These are phyloP conservation scores for Heteractis magnifica DNA, from an alignment of 92 coral and sea anemone species.

Conservation along the genomic window DNA sequence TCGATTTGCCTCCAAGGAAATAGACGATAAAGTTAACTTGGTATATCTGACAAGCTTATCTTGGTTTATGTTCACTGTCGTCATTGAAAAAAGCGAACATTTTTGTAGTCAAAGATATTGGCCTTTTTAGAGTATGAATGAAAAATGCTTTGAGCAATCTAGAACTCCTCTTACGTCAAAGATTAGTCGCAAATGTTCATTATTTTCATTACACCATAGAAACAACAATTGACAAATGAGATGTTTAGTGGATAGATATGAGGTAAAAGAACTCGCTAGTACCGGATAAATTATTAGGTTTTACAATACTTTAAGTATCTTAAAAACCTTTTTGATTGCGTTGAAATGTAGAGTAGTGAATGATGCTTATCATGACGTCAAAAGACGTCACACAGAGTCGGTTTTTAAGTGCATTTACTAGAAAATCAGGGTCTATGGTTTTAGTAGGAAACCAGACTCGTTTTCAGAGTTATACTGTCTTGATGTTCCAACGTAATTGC, in stretches of 20 bases:
- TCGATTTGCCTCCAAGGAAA: not conserved
- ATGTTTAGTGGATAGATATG: no score
- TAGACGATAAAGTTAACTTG: not conserved
- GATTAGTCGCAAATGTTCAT: not conserved
- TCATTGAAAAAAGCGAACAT: not conserved
- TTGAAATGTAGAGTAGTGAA: not conserved
- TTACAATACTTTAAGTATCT: not conserved
- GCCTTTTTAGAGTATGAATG: not conserved
- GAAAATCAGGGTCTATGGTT: not conserved
- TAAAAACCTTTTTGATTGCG: not conserved
- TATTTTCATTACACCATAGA: not conserved
- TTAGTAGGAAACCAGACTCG: not conserved
- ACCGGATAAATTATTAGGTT: not conserved
- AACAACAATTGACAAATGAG: not conserved
- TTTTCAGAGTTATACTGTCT: not conserved
- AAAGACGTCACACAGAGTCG: not conserved
- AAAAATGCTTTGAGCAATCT: not conserved
- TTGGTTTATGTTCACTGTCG: not conserved
- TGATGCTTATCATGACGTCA: not conserved
- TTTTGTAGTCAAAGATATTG: not conserved
- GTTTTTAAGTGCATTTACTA: not conserved
- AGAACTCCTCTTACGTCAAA: not conserved
- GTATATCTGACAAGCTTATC: not conserved
- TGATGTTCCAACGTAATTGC: not conserved
- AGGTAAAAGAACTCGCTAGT: not conserved